Base-by-base conservation (phyloP, 2,113 vertebrate species). In the Seriola quinqueradiata region DNA sequence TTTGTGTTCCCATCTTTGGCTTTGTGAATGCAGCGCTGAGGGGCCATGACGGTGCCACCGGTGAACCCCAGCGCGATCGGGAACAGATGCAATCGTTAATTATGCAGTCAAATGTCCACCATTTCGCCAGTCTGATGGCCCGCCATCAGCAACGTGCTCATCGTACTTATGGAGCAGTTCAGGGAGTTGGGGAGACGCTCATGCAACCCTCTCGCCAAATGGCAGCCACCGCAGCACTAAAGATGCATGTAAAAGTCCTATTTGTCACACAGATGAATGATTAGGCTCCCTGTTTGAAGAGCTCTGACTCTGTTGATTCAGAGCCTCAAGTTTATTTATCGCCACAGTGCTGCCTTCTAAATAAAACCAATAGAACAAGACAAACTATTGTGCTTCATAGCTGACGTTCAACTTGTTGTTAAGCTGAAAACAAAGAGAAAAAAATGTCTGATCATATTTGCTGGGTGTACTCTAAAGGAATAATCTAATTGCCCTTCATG, bases 31-130 rank as follows among this genome's bases (percentile, higher is more conserved):
- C 79, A 74, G 84, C 85, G 57, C 87, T 61, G 61, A 23, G 3
- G 70, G 90, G 84, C 89, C 69, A 16, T 28, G 28, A 28, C 16
- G 1, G 68, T 32, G 57, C 71, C 76, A 65, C 38, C 8, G 52
- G 80, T 84, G 75, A 87, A 90, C 87, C 76, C 87, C 55, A 8
- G 50, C 61, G 81, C 86, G 80, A 85, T 82, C 71, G 19, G 73
- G 89, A 94, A 90, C 92, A 93, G 89, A 93, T 92, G 93, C 88
- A 89, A 67, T 85, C 79, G 66, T 92, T 93, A 91, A 94, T 93
- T 95, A 93, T 93, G 87, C 88, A 88, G 90, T 89, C 87, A 90
- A 91, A 92, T 75, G 91, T 86, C 88, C 83, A 85, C 70, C 61
- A 69, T 89, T 93, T 89, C 88, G 87, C 87, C 87, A 88, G 84